Percentiles rank a stretch among this genome's conserved stretches.
Conservation (phyloP, 2,888 invertebrate genomes). For the Dasysyrphus albostriatus region DNA sequence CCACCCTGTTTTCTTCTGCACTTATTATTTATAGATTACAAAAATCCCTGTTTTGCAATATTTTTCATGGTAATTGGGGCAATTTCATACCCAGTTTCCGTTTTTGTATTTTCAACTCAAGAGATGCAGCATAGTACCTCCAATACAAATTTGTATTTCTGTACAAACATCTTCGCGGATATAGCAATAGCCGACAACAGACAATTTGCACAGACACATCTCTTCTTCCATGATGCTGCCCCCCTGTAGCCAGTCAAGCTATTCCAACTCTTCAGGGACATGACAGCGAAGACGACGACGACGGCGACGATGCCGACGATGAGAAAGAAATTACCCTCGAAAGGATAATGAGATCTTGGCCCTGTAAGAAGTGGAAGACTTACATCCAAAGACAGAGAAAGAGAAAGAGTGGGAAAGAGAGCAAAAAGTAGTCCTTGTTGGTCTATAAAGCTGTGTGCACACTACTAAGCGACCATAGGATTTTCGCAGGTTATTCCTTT, state of each 20-base stretch:
- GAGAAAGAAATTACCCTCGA: conserved; percentile 65
- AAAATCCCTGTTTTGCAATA: conserved; percentile 50
- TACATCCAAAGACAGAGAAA: not conserved
- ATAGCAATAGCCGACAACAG: conserved; percentile 38
- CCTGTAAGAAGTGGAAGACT: conserved; percentile 30
- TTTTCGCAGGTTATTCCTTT: conserved; percentile 13
- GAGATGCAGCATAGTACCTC: not conserved
- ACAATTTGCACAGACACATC: conserved; percentile 38
- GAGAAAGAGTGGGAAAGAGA: not conserved
- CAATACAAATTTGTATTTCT: conserved; percentile 1
- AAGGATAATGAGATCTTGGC: conserved; percentile 71
- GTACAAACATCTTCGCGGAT: conserved; percentile 25
- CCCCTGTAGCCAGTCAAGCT: conserved; percentile 4
- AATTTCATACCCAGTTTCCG: conserved; percentile 51
- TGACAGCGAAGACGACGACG: not conserved
- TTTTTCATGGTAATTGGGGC: conserved; percentile 68
- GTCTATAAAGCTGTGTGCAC: conserved; percentile 22
- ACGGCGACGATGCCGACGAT: not conserved
- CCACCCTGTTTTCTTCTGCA: not conserved
- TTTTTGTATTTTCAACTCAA: not conserved
- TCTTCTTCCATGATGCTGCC: not conserved
- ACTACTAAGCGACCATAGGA: conserved; percentile 4
- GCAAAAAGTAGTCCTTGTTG: conserved; percentile 10
- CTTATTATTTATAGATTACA: not conserved
- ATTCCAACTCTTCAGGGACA: conserved; percentile 24